Conservation (phyloP, 1,140 invertebrate species). For the Ctenoplectra terminalis region DNA sequence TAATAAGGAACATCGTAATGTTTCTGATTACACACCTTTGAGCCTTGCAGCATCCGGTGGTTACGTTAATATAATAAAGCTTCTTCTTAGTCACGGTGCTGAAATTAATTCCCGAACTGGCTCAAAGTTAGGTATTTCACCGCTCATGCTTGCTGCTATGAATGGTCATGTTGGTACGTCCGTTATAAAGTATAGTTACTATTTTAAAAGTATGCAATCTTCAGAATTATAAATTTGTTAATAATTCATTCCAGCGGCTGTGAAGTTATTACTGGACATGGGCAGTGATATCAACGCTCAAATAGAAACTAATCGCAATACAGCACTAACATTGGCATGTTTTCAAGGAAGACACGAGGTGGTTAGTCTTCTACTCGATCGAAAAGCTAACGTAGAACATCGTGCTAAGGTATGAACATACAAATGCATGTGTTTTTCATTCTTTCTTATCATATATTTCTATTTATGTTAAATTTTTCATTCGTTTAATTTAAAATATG, state of each 20-base stretch:
- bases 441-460: not conserved
- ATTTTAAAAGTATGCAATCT: not conserved
- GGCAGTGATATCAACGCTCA: constrained; percentile 99
- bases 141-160: constrained; percentile 99
- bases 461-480: not conserved
- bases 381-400: constrained; percentile 99
- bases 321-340: constrained; percentile 98
- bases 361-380: constrained; percentile 96
- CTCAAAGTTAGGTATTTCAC: constrained; percentile 98
- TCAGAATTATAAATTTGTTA: not conserved
- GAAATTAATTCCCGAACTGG: constrained; percentile 99
- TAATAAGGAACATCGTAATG: constrained; percentile 99
- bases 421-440: not conserved
- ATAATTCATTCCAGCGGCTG: constrained; percentile 85
- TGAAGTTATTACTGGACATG: constrained; percentile 96
- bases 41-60: constrained; percentile 98
- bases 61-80: constrained; percentile 99
- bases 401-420: constrained; percentile 91
- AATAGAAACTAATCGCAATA: constrained; percentile 99
- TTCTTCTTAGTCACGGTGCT: constrained; percentile 94
- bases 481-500: not conserved
- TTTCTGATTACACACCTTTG: constrained; percentile 99
- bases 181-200: constrained; percentile 11
- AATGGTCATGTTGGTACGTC: constrained; percentile 95
- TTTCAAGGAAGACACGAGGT: constrained; percentile 99